phyloP scores from a whole-genome alignment of 1,140 invertebrate genomes.

The Cryptotermes secundus region DNA sequence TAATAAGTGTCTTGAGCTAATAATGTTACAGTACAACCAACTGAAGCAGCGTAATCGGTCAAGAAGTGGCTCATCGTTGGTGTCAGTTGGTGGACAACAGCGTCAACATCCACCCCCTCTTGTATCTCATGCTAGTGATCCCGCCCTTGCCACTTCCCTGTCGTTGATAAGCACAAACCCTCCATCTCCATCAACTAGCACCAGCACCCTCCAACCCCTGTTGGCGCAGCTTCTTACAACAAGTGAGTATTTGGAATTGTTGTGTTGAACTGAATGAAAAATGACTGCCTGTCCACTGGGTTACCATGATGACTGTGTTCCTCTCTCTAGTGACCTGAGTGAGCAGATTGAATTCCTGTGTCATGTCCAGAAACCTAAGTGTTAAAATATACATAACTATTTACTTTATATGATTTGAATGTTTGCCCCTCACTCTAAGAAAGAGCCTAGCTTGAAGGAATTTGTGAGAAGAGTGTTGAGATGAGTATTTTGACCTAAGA shows the following conservation, averaged over 20 bases:
- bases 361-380: too few species aligned
- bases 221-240: constrained; percentile 65
- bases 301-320: too few species aligned
- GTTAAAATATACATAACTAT: too few species aligned
- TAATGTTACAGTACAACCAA: constrained; percentile 45
- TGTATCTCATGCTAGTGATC: constrained; percentile 57
- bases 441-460: too few species aligned
- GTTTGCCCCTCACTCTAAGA: too few species aligned
- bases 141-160: constrained; percentile 49
- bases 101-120: constrained; percentile 53
- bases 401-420: too few species aligned
- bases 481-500: too few species aligned
- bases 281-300: too few species aligned
- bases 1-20: constrained; percentile 27
- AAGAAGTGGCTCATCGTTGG: constrained; percentile 51
- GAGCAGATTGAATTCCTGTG: too few species aligned
- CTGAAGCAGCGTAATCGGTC: constrained; percentile 52
- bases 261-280: too few species aligned
- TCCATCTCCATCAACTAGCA: constrained; percentile 41
- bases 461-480: too few species aligned
- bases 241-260: constrained; percentile 45
- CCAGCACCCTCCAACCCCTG: constrained; percentile 53
- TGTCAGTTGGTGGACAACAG: constrained; percentile 36
- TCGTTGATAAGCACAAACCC: constrained; percentile 43
- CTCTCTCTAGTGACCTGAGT: too few species aligned